These are phyloP conservation scores for Mechanitis messenoides DNA, from an alignment of 2,888 invertebrate species.

Conservation along the genomic window DNA sequence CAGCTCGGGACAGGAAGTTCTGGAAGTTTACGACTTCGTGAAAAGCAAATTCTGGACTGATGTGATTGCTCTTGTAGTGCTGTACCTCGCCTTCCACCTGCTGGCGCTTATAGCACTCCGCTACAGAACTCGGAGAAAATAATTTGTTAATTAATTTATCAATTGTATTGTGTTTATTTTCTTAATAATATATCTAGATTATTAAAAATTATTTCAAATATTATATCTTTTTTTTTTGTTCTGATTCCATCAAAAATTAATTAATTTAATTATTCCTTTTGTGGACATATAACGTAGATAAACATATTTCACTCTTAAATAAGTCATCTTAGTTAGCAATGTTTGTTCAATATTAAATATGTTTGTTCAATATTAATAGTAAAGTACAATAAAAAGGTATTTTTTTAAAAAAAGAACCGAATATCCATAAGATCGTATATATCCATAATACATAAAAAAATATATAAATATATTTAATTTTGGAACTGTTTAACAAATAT, in stretches of 20 bases:
- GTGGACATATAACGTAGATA: too few relatives aligned
- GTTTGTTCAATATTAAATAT: too few relatives aligned
- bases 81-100: conserved; percentile 83
- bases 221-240: not conserved
- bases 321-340: too few relatives aligned
- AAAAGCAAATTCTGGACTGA: conserved; percentile 79
- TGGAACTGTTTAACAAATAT: too few relatives aligned
- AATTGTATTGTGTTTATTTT: conserved; percentile 5
- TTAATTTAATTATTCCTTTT: too few relatives aligned
- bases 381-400: too few relatives aligned
- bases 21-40: conserved; percentile 84
- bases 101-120: conserved; percentile 82
- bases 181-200: conserved; percentile 2
- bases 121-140: conserved; percentile 78
- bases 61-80: conserved; percentile 78
- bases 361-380: too few relatives aligned
- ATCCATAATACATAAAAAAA: too few relatives aligned
- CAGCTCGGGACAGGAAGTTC: conserved; percentile 82
- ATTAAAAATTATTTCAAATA: not conserved
- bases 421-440: too few relatives aligned
- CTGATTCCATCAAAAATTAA: not conserved
- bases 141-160: conserved; percentile 14
- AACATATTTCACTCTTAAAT: too few relatives aligned
- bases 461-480: too few relatives aligned
- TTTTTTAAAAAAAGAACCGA: too few relatives aligned